These are phyloP conservation scores for Trypoxylus dichotomus DNA, from an alignment of 1,140 invertebrate species.

Conservation along the genomic window DNA sequence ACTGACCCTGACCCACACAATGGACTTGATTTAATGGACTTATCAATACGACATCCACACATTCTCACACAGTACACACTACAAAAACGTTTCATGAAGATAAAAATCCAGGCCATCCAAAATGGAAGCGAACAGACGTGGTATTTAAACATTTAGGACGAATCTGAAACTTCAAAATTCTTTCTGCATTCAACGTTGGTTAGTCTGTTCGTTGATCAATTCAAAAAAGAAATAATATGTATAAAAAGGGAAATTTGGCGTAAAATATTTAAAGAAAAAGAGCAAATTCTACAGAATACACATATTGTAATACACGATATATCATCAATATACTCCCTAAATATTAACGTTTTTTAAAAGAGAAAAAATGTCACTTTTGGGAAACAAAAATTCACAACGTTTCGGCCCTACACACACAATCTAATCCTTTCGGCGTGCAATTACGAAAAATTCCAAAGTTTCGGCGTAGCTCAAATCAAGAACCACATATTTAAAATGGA, in stretches of 20 bases:
- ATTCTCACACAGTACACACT: background rate
- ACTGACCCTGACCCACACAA: background rate
- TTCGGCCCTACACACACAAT: background rate
- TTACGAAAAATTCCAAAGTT: no score
- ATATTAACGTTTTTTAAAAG: background rate
- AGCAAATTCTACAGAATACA: background rate
- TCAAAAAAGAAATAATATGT: background rate
- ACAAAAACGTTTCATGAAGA: background rate
- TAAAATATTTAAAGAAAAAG: background rate
- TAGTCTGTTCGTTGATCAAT: background rate
- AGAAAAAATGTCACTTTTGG: constrained; percentile 9
- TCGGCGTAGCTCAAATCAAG: background rate
- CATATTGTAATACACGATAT: background rate
- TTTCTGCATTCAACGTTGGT: background rate
- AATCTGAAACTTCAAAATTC: background rate
- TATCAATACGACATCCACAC: no score
- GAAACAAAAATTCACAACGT: background rate
- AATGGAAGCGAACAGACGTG: background rate
- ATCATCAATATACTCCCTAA: background rate
- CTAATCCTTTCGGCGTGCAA: no score
- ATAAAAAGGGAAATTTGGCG: constrained; percentile 14
- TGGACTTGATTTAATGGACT: background rate
- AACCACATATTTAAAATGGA: background rate
- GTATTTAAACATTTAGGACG: background rate
- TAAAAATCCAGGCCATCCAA: background rate